phyloP scores from a whole-genome alignment of 2,113 vertebrate species.

The Menura novaehollandiae region DNA sequence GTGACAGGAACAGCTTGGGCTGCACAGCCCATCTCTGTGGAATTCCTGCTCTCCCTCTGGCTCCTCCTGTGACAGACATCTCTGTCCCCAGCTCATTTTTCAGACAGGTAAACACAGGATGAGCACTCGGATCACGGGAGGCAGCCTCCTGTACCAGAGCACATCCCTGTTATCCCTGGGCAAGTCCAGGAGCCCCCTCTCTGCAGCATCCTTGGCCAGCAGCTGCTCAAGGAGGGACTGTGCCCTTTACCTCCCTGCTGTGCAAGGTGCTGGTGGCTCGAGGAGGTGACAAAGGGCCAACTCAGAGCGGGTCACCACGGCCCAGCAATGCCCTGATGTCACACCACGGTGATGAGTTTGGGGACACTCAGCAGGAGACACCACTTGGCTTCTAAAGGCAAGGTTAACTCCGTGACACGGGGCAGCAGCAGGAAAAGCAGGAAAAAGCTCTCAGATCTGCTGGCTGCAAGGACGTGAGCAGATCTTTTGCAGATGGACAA shows the following conservation, averaged over 20 bases:
- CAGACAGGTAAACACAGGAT: background rate
- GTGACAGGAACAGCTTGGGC: background rate
- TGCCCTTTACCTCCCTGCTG: background rate
- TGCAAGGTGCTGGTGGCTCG: background rate
- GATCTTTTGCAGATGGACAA: background rate
- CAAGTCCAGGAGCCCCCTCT: background rate
- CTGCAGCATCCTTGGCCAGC: background rate
- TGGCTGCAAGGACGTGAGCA: background rate
- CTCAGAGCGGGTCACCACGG: accelerated
- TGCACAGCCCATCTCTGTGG: background rate
- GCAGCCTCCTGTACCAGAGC: background rate
- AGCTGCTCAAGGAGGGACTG: background rate
- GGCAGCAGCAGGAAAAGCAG: background rate
- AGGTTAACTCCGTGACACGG: accelerated
- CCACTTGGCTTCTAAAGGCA: background rate
- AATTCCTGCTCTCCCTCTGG: background rate
- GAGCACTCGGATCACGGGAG: accelerated
- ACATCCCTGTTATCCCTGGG: background rate
- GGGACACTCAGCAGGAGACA: background rate
- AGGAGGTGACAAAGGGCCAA: background rate
- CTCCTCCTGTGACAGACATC: background rate
- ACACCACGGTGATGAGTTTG: accelerated
- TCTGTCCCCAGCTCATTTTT: background rate
- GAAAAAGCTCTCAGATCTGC: background rate
- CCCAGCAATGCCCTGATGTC: background rate